Evolutionary conservation across 2,113 vertebrate species (phyloP), one percentile per base, ranked within the genome.

Genomic region (Echinops telfairi): DNA sequence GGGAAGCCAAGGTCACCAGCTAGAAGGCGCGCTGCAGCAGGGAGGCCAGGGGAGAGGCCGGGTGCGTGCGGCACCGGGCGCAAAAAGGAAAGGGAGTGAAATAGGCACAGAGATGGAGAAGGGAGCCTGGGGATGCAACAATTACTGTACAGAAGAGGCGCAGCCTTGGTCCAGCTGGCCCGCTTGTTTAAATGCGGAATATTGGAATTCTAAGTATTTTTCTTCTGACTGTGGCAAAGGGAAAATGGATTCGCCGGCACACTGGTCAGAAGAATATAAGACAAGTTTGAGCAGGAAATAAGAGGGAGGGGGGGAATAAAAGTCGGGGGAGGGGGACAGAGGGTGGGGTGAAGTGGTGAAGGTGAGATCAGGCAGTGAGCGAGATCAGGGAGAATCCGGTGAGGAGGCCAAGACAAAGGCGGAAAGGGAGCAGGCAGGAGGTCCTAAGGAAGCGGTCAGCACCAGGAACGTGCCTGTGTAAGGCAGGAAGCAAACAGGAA

Each of bases 41-140:
- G 66, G 15, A 57, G 88, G 93, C 87, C 17, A 71, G 80, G 58
- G n/a, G 66, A 95, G 73, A 80, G 71, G 82, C 62, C 89, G 4
- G 25, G 15, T 20, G 89, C 31, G 15, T 20, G 89, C 31, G 8
- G 25, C n/a, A 12, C 83, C 53, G 62, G 82, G 95, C 90, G 94
- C 96, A 97, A 97, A 98, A 96, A 96, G 97, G 91, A 97, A 96
- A 97, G 91, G 88, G 95, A 96, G 97, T 96, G 96, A 95, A 96
- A 97, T 43, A 47, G 92, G 93, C 95, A 92, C 62, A 64, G 92
- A 80, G 94, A 92, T 64, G 94, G 95, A 91, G 85, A 90, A 94
- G 92, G 86, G 97, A 95, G 96, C 86, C 96, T 85, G 86, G 96
- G 92, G 97, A 97, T 66, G 96, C 85, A 92, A 81, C 96, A 94